Percentiles rank a stretch among this genome's conserved stretches.
phyloP scores from a whole-genome alignment of 1,140 invertebrate species.

The Eufriesea mexicana region DNA sequence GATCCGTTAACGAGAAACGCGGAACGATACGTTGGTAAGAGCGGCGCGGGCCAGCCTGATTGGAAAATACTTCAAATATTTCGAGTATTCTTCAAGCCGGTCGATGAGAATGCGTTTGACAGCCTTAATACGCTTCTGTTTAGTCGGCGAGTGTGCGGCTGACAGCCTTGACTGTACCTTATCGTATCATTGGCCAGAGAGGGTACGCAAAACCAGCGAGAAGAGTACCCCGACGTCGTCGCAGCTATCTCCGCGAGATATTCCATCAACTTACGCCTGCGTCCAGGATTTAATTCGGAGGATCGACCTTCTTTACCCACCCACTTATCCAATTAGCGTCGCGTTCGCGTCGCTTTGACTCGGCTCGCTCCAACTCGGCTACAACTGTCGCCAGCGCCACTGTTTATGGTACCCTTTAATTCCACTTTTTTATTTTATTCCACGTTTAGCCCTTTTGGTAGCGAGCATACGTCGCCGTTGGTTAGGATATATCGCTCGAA shows the following conservation, averaged over 20 bases:
- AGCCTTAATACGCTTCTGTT: conserved; percentile 59
- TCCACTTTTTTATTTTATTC: too few relatives aligned
- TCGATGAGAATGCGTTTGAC: conserved; percentile 53
- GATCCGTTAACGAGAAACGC: conserved; percentile 19
- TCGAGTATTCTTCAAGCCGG: conserved; percentile 50
- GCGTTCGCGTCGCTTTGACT: background rate
- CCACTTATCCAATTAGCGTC: conserved; percentile 9
- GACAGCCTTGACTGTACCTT: conserved; percentile 52
- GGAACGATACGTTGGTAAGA: conserved; percentile 29
- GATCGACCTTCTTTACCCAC: background rate
- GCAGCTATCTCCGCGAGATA: background rate
- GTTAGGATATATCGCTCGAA: too few relatives aligned
- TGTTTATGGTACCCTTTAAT: background rate
- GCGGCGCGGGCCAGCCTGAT: conserved; percentile 12
- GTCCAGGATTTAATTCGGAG: background rate
- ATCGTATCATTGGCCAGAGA: conserved; percentile 53
- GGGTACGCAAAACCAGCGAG: conserved; percentile 36
- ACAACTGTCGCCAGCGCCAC: too few relatives aligned
- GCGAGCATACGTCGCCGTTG: too few relatives aligned
- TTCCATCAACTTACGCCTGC: background rate
- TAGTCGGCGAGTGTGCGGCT: conserved; percentile 50
- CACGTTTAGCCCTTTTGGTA: too few relatives aligned
- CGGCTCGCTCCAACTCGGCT: background rate
- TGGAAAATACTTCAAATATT: conserved; percentile 45
- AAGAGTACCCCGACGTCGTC: conserved; percentile 8